phyloP scores from a whole-genome alignment of 2,888 invertebrate species.

The Suillia variegata region DNA sequence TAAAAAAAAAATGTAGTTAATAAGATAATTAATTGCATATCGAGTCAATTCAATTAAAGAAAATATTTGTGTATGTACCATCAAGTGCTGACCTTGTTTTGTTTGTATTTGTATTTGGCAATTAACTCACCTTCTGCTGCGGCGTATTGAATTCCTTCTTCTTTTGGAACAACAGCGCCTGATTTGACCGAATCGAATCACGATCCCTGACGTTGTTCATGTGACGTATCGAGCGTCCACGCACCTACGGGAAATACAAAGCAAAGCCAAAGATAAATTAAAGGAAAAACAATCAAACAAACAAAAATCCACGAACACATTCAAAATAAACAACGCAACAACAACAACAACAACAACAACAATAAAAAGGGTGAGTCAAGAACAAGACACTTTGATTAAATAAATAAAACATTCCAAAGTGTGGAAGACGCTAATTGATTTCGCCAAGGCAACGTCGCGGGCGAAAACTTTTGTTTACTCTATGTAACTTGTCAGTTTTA shows the following conservation, averaged over 20 bases:
- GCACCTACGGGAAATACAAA: constrained; percentile 36
- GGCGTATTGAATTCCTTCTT: constrained; percentile 41
- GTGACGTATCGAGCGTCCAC: constrained; percentile 45
- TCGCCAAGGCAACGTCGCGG: neutral
- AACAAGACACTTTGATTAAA: too few species aligned
- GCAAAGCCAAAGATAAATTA: neutral
- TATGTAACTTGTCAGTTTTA: too few species aligned
- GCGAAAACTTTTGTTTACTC: too few species aligned
- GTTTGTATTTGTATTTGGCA: too few species aligned
- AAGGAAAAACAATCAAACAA: too few species aligned
- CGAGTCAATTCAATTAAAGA: too few species aligned
- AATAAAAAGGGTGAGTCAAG: too few species aligned
- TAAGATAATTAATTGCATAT: too few species aligned
- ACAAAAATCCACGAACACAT: neutral
- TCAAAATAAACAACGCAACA: neutral
- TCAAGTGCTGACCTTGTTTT: too few species aligned
- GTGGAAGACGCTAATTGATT: neutral
- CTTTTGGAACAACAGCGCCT: constrained; percentile 38
- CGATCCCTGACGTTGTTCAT: constrained; percentile 41
- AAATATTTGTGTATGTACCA: too few species aligned
- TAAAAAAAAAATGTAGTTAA: too few species aligned
- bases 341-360: too few species aligned
- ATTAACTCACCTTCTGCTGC: constrained; percentile 42
- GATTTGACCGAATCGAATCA: constrained; percentile 42
- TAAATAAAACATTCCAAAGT: neutral